Conservation (phyloP, 2,113 vertebrate species). For the Numenius arquata region DNA sequence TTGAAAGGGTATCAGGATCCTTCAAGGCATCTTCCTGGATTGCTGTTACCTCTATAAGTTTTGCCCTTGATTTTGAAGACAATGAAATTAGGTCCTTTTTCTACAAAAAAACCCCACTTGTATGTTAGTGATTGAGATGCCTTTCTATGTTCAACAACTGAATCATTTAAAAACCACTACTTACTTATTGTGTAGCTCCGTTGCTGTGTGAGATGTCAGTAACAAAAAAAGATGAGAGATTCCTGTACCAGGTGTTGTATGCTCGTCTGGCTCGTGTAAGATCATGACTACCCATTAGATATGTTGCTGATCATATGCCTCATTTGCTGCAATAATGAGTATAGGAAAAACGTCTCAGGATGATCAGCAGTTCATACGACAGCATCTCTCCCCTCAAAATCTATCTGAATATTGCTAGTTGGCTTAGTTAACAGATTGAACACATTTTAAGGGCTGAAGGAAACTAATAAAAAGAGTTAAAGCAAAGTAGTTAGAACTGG, state of each 20-base stretch:
- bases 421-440: not conserved
- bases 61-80: not conserved
- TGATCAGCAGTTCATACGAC: not conserved
- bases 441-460: not conserved
- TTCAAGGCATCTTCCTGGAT: not conserved
- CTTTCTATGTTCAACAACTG: not conserved
- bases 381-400: not conserved
- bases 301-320: not conserved
- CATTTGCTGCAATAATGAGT: not conserved
- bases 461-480: not conserved
- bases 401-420: not conserved
- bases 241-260: not conserved
- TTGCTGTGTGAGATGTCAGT: not conserved
- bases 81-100: not conserved
- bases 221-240: not conserved
- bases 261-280: not conserved
- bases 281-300: not conserved
- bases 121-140: not conserved
- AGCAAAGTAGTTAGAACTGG: not conserved
- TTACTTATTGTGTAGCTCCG: not conserved
- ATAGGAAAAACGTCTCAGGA: not conserved
- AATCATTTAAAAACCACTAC: not conserved
- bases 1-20: not conserved
- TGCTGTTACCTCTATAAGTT: not conserved
- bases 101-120: not conserved